Percentiles rank a stretch among this genome's conserved stretches.
phyloP scores from a whole-genome alignment of 2,888 invertebrate species.

The Elegia similella region DNA sequence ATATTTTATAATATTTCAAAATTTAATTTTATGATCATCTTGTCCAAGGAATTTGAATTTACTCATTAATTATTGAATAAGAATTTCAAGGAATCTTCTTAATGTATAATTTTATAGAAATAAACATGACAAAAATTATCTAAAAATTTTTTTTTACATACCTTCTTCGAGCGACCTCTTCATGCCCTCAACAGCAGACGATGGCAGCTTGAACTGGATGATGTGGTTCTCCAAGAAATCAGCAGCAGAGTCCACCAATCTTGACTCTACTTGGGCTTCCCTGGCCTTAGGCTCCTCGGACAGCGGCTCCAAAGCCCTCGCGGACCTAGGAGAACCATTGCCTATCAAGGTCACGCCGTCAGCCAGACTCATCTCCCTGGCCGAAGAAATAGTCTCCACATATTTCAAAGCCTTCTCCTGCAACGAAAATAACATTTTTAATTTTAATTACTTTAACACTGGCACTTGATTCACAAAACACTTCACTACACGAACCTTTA shows the following conservation, averaged over 20 bases:
- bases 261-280: conserved; percentile 87
- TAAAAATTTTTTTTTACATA: conserved; percentile 46
- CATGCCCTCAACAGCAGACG: conserved; percentile 87
- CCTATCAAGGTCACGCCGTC: conserved; percentile 82
- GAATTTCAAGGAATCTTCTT: no score
- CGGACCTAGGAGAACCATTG: conserved; percentile 80
- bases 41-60: no score
- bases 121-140: no score
- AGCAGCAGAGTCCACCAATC: conserved; percentile 88
- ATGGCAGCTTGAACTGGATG: conserved; percentile 90
- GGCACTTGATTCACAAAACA: conserved; percentile 33
- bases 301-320: conserved; percentile 83
- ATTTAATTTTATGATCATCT: no score
- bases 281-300: conserved; percentile 87
- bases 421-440: conserved; percentile 65
- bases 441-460: conserved; percentile 29
- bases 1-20: no score
- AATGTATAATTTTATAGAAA: no score
- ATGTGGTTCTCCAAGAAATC: conserved; percentile 91
- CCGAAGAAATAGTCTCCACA: conserved; percentile 80
- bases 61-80: no score
- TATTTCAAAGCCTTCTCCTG: conserved; percentile 88
- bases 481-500: conserved; percentile 82
- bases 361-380: conserved; percentile 80
- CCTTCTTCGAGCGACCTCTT: conserved; percentile 91